A percentile compares a stretch with the other conserved stretches of the same genome.
Conservation (phyloP, 2,888 invertebrate species). For the Smittia sp. region DNA sequence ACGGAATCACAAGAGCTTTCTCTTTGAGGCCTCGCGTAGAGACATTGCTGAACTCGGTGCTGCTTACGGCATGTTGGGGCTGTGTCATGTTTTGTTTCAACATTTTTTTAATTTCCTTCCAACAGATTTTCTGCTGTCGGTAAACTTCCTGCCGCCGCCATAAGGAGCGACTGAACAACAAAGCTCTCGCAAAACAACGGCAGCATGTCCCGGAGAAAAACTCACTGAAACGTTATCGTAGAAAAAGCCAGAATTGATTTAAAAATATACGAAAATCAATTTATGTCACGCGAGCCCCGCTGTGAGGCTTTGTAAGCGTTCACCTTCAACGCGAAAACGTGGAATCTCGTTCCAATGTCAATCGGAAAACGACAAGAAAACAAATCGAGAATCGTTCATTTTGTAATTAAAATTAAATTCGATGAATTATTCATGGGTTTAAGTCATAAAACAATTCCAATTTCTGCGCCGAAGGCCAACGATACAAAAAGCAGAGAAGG, state of each 20-base stretch:
- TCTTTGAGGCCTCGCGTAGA: too few species aligned
- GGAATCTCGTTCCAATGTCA: neutral
- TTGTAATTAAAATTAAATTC: slow-evolving; percentile 27
- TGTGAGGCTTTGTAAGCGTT: too few species aligned
- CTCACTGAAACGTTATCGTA: neutral
- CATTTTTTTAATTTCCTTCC: slow-evolving; percentile 26
- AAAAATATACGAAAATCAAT: neutral
- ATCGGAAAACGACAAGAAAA: neutral
- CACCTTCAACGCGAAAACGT: too few species aligned
- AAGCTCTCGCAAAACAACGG: neutral
- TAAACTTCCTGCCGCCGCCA: slow-evolving; percentile 17
- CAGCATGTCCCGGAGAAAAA: neutral
- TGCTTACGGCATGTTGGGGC: neutral
- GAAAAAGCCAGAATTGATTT: neutral
- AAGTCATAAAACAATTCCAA: neutral
- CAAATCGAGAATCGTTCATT: slow-evolving; percentile 20
- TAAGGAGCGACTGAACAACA: neutral
- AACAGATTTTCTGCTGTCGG: neutral
- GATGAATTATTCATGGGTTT: slow-evolving; percentile 21
- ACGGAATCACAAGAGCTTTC: too few species aligned
- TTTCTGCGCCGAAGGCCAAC: neutral
- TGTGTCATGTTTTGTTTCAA: slow-evolving; percentile 1
- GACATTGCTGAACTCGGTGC: too few species aligned
- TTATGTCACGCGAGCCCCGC: too few species aligned
- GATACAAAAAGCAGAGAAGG: neutral